Evolutionary conservation across 2,888 invertebrate species (phyloP), one percentile per base, ranked within the genome.

Genomic region (Plemyria rubiginata): DNA sequence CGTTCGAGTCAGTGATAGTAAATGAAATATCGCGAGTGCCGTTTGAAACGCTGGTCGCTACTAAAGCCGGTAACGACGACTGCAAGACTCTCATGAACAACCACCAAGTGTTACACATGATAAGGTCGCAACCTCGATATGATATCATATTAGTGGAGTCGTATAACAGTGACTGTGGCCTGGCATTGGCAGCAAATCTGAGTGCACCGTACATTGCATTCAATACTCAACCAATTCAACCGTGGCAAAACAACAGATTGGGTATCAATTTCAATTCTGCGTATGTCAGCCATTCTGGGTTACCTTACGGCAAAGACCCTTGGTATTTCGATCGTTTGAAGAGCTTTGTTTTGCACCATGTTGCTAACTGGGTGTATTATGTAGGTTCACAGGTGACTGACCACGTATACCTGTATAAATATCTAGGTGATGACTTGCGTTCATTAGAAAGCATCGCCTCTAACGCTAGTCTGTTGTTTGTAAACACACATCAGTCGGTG

Each of bases 111-210:
- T 77, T 90, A 48, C 93, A 94, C n/a, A 88, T 93, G 86, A 92
- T 81, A 79, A 85, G 70, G 63, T 94, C 79, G 77, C 86, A 81
- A 67, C 90, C 93, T 65, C 92, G 90, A 57, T 96, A 94, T 80
- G 96, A 97, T 80, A 86, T 96, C 8, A 93, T 97, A 41, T 76
- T 97, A 28, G 93, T 95, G 67, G 96, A 97, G 81, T 94, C 94
- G 57, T 96, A 96, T 83, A 96, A 96, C 75, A 94, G 95, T 40
- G 96, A 97, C 78, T 96, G 97, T 75, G 94, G 94, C 74, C 82
- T 96, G 73, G 95, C 95, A 29, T 87, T 97, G 66, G 95, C 94
- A 6, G 93, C 95, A 72, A 94, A 95, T 80, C 93, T 96, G 45
- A 92, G 94, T 72, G 94, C 94, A 0, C 96, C 96, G 0, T 94